These are phyloP conservation scores for Drosophila malerkotliana DNA, from an alignment of 1,140 invertebrate genomes.

Conservation along the genomic window DNA sequence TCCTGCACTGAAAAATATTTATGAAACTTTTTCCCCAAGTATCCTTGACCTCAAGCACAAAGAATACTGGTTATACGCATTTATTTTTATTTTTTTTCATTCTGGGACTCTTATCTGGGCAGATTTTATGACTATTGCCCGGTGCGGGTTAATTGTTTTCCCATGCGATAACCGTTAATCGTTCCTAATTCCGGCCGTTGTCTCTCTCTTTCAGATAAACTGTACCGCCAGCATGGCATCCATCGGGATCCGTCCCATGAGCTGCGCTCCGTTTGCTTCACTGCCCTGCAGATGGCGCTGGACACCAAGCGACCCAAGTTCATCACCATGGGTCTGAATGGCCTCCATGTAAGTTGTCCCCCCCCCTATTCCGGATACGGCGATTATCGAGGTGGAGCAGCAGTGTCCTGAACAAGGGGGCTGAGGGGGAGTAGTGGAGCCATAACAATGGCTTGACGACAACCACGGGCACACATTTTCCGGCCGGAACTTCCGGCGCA, in stretches of 20 bases:
- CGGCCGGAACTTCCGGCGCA: conserved; percentile 42
- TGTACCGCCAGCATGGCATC: conserved; percentile 91
- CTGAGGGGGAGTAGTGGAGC: background rate
- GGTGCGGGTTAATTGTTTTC: conserved; percentile 18
- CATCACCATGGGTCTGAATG: conserved; percentile 91
- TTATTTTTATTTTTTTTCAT: background rate
- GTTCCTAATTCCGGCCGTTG: conserved; percentile 36
- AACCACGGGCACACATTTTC: conserved; percentile 42
- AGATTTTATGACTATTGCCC: conserved; percentile 21
- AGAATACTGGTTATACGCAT: background rate
- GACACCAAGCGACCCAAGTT: conserved; percentile 94
- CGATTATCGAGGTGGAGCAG: conserved; percentile 22
- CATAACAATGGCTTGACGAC: conserved; percentile 18
- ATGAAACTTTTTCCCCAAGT: background rate
- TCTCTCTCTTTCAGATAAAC: conserved; percentile 87
- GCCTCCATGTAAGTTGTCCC: conserved; percentile 90
- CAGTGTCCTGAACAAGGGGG: background rate
- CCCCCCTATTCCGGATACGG: conserved; percentile 23
- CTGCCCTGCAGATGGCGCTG: conserved; percentile 92
- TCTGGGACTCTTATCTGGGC: conserved; percentile 15
- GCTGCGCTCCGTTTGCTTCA: conserved; percentile 91
- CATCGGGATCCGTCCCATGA: conserved; percentile 92
- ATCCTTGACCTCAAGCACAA: background rate
- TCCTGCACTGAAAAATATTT: background rate
- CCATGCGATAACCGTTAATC: conserved; percentile 37